These are phyloP conservation scores for Drosophila neocordata DNA, from an alignment of 1,140 invertebrate species.

Conservation along the genomic window DNA sequence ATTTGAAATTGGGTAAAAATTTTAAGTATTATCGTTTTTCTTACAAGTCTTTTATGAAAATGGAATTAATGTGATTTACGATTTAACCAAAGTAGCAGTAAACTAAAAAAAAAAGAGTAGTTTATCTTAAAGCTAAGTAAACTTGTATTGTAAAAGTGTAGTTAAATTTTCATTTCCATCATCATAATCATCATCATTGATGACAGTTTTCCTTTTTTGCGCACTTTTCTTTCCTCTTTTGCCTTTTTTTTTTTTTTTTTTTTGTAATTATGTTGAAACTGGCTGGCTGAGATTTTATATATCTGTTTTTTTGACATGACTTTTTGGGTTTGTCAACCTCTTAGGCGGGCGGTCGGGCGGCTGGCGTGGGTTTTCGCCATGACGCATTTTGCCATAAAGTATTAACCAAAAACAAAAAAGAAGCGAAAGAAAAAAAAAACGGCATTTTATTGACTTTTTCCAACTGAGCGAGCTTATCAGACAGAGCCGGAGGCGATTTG, in stretches of 20 bases:
- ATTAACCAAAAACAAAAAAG: conserved; percentile 8
- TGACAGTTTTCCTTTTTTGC: conserved; percentile 16
- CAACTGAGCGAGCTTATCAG: conserved; percentile 39
- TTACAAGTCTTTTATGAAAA: too few relatives aligned
- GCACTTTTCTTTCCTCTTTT: conserved; percentile 55
- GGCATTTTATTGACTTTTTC: conserved; percentile 8
- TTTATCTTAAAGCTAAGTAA: neutral
- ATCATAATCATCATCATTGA: neutral
- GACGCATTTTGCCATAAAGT: conserved; percentile 38
- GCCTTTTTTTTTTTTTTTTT: conserved; percentile 33
- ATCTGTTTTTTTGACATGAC: conserved; percentile 39
- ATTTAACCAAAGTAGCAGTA: too few relatives aligned
- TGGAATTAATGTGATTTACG: too few relatives aligned
- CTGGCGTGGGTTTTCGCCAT: conserved; percentile 41
- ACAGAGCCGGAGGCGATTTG: conserved; percentile 41
- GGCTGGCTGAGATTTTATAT: conserved; percentile 37
- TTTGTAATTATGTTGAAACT: conserved; percentile 67
- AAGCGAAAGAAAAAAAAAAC: neutral
- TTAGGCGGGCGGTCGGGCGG: conserved; percentile 8
- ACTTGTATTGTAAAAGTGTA: neutral
- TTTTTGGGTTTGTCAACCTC: conserved; percentile 53
- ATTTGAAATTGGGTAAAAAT: too few relatives aligned
- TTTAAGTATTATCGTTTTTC: too few relatives aligned
- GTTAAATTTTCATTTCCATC: conserved; percentile 1
- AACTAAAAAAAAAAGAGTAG: too few relatives aligned